Conservation (phyloP, 1,140 invertebrate species). For the Sipha flava region DNA sequence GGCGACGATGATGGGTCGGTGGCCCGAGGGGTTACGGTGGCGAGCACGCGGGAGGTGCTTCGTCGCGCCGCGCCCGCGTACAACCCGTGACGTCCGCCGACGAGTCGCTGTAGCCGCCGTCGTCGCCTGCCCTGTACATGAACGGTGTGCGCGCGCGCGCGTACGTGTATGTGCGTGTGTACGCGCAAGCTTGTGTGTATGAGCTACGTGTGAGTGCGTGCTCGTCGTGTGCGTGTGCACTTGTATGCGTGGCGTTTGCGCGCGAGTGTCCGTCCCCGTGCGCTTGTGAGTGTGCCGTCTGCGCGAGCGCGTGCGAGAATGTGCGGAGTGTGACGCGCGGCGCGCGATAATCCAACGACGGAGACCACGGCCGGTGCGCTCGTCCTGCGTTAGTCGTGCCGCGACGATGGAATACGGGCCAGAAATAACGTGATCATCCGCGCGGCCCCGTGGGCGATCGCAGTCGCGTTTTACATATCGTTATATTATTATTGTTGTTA, state of each 20-base stretch:
- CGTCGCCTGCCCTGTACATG: neutral
- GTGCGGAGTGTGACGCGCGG: constrained; percentile 28
- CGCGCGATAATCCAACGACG: constrained; percentile 28
- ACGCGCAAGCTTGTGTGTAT: too few species aligned
- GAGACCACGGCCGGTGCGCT: constrained; percentile 19
- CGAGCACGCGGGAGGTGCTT: neutral
- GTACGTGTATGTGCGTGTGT: too few species aligned
- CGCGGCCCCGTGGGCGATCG: constrained; percentile 25
- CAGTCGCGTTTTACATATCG: neutral
- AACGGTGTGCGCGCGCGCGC: neutral
- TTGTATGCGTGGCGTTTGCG: neutral
- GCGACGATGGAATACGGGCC: constrained; percentile 29
- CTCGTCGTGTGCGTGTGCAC: neutral
- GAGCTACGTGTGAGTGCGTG: too few species aligned
- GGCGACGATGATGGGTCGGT: neutral
- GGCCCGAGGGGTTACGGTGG: neutral
- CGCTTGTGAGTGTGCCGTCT: neutral
- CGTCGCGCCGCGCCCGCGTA: constrained; percentile 14
- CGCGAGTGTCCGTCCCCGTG: neutral
- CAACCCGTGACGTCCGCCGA: constrained; percentile 12
- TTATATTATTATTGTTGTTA: too few species aligned
- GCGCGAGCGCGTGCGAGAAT: neutral
- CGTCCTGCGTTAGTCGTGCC: constrained; percentile 24
- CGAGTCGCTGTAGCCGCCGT: neutral
- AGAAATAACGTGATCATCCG: constrained; percentile 28